Base-by-base conservation (phyloP, 2,888 invertebrate species). In the Cheilosia soror region DNA sequence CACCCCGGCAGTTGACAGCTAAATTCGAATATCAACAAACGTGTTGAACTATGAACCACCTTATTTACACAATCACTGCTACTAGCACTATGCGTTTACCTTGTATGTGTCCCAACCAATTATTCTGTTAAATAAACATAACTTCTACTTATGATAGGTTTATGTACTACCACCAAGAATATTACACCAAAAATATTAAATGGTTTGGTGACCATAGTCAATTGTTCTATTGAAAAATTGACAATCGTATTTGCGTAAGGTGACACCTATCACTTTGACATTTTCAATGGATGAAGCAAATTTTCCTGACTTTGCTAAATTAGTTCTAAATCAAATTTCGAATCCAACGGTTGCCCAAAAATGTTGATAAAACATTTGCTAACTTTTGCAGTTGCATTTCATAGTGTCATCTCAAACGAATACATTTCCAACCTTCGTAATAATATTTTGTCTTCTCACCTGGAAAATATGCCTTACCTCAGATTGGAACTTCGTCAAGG, bases 171-270 rank as follows among this genome's bases (percentile, higher is more conserved):
- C 57, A 51, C 6, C 42, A 37, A 20, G 51, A 29, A 65, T 58
- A 77, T 77, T 62, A 33, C 15, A 49, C 71, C 58, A 58, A n/a
- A 77, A 65, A 40, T 77, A 82, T 77, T 82, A 66, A 66, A 49
- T 15, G 40, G 65, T 60, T 58, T 13, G 33, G n/a, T 49, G 53
- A 51, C 29, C 33, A 27, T 4, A 66, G 73, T 72, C 79, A 66
- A 7, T 4, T 40, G 25, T 37, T 58, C 65, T 53, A 71, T 66
- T 76, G 69, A 62, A 57, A 60, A 69, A 29, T 29, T 42, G 7
- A 77, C 63, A 55, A 27, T 40, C 55, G n/a, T 44, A 49, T 69
- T 63, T 20, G 44, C 63, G 20, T 27, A 42, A 44, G 11, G 31
- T 20, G 15, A 4, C 37, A 44, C 31, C 31, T 31, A 4, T 20